Evolutionary conservation across 2,113 vertebrate genomes (phyloP).

Genomic region (Pomatorhinus ruficollis): DNA sequence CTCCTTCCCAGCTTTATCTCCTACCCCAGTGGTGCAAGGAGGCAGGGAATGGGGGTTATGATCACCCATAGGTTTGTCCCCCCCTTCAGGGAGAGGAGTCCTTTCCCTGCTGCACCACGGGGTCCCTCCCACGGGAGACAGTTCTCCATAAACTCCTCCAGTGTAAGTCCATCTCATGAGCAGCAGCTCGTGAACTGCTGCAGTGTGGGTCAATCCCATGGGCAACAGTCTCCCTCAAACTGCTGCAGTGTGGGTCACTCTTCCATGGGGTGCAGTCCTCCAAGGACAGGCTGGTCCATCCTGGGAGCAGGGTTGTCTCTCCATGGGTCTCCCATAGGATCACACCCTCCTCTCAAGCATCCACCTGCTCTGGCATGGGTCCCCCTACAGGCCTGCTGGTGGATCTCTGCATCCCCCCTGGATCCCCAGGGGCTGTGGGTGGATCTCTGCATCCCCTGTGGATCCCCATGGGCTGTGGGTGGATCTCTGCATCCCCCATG

Average conservation of each 20-base stretch:
- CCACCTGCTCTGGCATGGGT: too few species aligned
- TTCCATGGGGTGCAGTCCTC: not conserved
- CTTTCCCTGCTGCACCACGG: not conserved
- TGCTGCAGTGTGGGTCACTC: accelerated
- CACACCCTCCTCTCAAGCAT: not conserved
- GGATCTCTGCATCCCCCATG: too few species aligned
- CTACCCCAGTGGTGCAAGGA: accelerated
- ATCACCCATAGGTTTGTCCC: not conserved
- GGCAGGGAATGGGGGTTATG: not conserved
- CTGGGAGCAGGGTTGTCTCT: not conserved
- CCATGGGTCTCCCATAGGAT: not conserved
- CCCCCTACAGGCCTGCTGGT: not conserved
- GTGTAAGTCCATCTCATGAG: too few species aligned
- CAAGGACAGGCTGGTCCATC: not conserved
- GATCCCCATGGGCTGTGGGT: too few species aligned
- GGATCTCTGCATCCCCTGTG: too few species aligned
- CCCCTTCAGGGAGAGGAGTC: not conserved
- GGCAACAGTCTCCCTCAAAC: not conserved
- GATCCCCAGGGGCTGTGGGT: not conserved
- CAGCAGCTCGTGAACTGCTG: not conserved
- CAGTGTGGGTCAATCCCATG: not conserved
- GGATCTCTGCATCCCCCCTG: not conserved
- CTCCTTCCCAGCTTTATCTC: not conserved
- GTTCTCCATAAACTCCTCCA: not conserved
- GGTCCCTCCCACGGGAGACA: not conserved